These are phyloP conservation scores for Cynaeus angustus DNA, from an alignment of 2,888 invertebrate genomes.

Conservation along the genomic window DNA sequence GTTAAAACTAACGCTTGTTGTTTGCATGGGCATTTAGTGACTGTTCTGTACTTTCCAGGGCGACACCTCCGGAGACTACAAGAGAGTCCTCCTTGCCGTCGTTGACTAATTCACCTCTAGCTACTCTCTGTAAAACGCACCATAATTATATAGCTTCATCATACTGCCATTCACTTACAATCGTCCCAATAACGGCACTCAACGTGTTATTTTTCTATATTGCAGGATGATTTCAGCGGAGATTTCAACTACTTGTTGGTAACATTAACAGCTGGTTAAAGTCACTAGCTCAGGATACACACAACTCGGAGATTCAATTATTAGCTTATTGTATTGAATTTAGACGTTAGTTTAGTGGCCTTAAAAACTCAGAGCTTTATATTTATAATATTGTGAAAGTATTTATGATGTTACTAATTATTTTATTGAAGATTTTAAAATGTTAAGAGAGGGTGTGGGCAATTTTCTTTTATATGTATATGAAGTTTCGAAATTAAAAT, in stretches of 20 bases:
- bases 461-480: constrained; percentile 51
- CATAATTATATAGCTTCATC: constrained; percentile 61
- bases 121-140: constrained; percentile 57
- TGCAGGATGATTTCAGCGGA: constrained; percentile 77
- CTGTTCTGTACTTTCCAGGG: constrained; percentile 79
- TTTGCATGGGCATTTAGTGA: constrained; percentile 56
- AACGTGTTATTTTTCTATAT: constrained; percentile 61
- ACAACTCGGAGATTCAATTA: constrained; percentile 34
- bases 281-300: constrained; percentile 44
- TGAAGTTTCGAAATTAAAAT: constrained; percentile 31
- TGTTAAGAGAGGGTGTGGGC: constrained; percentile 59
- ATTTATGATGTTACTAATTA: constrained; percentile 46
- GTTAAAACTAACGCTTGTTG: constrained; percentile 30
- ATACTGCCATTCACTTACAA: constrained; percentile 63
- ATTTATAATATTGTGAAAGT: constrained; percentile 49
- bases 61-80: constrained; percentile 96
- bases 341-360: constrained; percentile 61
- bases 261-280: constrained; percentile 72
- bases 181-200: constrained; percentile 37
- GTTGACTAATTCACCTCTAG: constrained; percentile 75
- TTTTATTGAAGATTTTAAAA: constrained; percentile 51
- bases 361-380: constrained; percentile 59
- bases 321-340: constrained; percentile 51
- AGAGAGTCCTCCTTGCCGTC: constrained; percentile 89
- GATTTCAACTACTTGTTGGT: constrained; percentile 80